Conservation (phyloP, 2,113 vertebrate species). For the Euleptes europaea region DNA sequence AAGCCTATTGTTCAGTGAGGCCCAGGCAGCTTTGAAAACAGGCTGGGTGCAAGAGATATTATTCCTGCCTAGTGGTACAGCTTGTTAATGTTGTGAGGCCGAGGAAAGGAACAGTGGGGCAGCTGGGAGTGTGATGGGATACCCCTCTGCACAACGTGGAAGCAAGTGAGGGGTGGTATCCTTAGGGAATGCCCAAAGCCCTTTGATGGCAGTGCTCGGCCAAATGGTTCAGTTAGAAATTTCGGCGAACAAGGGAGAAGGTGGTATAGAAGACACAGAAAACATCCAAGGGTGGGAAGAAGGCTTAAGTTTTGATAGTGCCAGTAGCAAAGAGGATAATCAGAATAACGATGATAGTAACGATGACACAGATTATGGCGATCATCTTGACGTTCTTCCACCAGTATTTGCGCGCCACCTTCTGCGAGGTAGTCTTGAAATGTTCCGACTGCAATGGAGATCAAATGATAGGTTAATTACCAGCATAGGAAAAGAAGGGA, state of each 20-base stretch:
- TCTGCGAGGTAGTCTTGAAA: slow-evolving; percentile 92
- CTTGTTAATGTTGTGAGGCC: not conserved
- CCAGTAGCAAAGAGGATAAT: slow-evolving; percentile 87
- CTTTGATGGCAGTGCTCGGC: not conserved
- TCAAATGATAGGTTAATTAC: no score
- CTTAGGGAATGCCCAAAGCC: not conserved
- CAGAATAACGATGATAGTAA: slow-evolving; percentile 81
- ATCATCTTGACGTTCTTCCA: slow-evolving; percentile 94
- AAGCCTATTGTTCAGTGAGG: no score
- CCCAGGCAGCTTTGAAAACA: not conserved
- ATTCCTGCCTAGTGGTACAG: not conserved
- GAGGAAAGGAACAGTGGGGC: no score
- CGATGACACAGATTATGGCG: slow-evolving; percentile 82
- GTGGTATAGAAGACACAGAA: not conserved
- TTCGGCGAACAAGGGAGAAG: not conserved
- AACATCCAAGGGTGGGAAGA: not conserved
- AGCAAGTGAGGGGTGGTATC: not conserved
- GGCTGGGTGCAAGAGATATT: no score
- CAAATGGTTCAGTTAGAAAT: not conserved
- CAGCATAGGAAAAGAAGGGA: not conserved
- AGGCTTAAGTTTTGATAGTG: slow-evolving; percentile 77
- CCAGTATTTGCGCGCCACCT: slow-evolving; percentile 91
- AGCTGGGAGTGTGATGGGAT: not conserved
- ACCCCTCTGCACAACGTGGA: not conserved
- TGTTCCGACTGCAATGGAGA: slow-evolving; percentile 83